phyloP scores from a whole-genome alignment of 2,113 vertebrate genomes.

The Protobothrops mucrosquamatus region DNA sequence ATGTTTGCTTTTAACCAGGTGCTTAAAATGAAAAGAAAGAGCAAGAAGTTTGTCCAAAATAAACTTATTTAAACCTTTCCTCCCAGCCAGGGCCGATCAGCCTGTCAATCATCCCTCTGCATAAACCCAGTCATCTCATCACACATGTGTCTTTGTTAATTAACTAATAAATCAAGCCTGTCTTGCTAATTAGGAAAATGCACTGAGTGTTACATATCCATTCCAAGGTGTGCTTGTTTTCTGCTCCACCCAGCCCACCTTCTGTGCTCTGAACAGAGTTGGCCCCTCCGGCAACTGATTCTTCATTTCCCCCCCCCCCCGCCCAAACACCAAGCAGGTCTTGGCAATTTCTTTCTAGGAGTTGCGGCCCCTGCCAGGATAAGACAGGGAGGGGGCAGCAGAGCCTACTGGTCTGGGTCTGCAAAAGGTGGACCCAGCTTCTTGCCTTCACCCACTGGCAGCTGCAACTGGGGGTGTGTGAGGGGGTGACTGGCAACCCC shows the following conservation, averaged over 20 bases:
- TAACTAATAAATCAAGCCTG: slow-evolving; percentile 55
- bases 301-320: too few species aligned
- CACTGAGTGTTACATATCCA: background rate
- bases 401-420: background rate
- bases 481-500: background rate
- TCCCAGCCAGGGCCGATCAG: background rate
- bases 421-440: background rate
- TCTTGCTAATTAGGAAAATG: slow-evolving; percentile 48
- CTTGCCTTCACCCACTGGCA: background rate
- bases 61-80: background rate
- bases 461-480: background rate
- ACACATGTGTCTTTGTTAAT: slow-evolving; percentile 33
- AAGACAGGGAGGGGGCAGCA: background rate
- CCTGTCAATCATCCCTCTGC: background rate
- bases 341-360: too few species aligned
- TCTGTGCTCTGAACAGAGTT: background rate
- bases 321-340: background rate
- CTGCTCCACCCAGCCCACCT: background rate
- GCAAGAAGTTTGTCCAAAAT: background rate
- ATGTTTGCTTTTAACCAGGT: background rate
- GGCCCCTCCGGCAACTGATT: background rate
- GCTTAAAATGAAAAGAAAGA: background rate
- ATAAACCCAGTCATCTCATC: slow-evolving; percentile 19
- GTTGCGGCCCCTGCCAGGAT: background rate
- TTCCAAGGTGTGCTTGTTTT: slow-evolving; percentile 8